Evolutionary conservation across 2,113 vertebrate genomes (phyloP), one percentile per base, ranked within the genome.

Genomic region (Megaceryle maxima): DNA sequence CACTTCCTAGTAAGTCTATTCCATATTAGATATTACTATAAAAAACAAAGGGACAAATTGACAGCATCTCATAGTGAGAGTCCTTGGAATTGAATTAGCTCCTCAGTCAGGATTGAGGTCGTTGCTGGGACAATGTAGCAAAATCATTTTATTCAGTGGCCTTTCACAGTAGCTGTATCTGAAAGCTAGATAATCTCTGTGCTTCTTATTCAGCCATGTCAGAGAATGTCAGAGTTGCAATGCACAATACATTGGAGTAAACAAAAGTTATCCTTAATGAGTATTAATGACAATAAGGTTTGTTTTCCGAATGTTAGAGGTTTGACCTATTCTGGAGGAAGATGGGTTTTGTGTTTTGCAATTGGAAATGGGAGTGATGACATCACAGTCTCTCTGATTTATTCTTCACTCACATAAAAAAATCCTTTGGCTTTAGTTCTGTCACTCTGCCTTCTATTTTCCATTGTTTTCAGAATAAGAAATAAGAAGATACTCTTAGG

Each of bases 21-120:
- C 83, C 68, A 43, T 84, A 88, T 90, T 95, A 94, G 88, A 80
- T 91, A 87, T 87, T 91, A 73, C 67, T 82, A 53, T 51, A 74
- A 56, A 8, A 64, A 44, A 5, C 56, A 44, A 44, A 4, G 0
- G 14, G 26, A 57, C 62, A 92, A 96, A 94, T 80, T 96, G 95
- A 95, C 87, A 96, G 70, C 70, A 70, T 94, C 67, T 83, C 82
- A 69, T 93, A 88, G 84, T 77, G 78, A 93, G 64, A 93, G 92
- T 87, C 90, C 67, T 81, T 90, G 72, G 84, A 96, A 96, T 74
- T 93, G 93, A 96, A 94, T 96, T 96, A 94, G 48, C 51, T 93
- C 24, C 73, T 92, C 64, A 51, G 83, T 87, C 90, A 90, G 76
- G 88, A 90, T 1, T 72, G 90, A 92, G 93, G 92, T 96, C 87